phyloP scores from a whole-genome alignment of 1,140 invertebrate genomes.

The Phthorimaea operculella region DNA sequence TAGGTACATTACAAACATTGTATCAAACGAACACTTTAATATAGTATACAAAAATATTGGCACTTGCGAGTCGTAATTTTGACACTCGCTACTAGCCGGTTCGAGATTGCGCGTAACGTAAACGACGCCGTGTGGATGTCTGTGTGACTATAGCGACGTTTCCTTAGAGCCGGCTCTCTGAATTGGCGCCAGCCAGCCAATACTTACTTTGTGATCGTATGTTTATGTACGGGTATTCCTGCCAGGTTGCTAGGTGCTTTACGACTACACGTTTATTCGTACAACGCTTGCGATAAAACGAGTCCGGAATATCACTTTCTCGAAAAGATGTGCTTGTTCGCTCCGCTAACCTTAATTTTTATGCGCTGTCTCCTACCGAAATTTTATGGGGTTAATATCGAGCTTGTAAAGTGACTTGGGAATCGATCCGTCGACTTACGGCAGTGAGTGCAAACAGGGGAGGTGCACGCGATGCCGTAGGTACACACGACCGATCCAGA shows the following conservation, averaged over 20 bases:
- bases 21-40: too few relatives aligned
- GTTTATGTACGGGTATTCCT: not conserved
- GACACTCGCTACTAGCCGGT: too few relatives aligned
- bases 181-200: too few relatives aligned
- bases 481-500: not conserved
- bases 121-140: too few relatives aligned
- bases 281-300: not conserved
- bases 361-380: slow-evolving; percentile 9
- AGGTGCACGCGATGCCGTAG: slow-evolving; percentile 24
- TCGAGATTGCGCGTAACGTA: too few relatives aligned
- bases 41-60: too few relatives aligned
- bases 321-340: not conserved
- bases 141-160: too few relatives aligned
- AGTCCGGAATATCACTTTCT: not conserved
- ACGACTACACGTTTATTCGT: not conserved
- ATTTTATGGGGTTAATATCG: slow-evolving; percentile 29
- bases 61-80: too few relatives aligned
- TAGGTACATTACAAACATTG: too few relatives aligned
- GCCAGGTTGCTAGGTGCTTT: not conserved
- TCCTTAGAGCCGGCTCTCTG: too few relatives aligned
- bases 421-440: slow-evolving; percentile 27
- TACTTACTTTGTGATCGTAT: not conserved
- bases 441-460: slow-evolving; percentile 22
- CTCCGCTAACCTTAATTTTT: not conserved
- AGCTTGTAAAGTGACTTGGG: slow-evolving; percentile 27